These are phyloP conservation scores for Myanophis thanlyinensis DNA, from an alignment of 2,113 vertebrate genomes.

Conservation along the genomic window DNA sequence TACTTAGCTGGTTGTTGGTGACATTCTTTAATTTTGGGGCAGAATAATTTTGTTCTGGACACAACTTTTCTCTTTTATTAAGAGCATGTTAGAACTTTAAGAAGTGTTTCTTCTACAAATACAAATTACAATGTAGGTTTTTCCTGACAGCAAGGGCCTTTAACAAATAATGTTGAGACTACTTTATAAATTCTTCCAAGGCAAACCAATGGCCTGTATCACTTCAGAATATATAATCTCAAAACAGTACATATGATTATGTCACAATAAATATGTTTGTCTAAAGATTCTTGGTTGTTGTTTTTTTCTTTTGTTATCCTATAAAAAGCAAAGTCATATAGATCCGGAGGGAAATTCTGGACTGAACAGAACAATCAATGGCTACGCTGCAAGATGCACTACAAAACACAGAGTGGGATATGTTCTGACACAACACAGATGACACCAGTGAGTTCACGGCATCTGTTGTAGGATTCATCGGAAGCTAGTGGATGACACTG, in stretches of 20 bases:
- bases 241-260: neutral
- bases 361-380: no score
- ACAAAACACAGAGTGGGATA: no score
- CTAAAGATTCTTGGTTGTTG: neutral
- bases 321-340: neutral
- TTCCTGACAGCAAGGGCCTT: neutral
- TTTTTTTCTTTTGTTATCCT: neutral
- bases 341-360: no score
- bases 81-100: neutral
- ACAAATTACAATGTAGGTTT: neutral
- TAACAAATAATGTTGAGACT: neutral
- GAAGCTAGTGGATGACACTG: no score
- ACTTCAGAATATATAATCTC: neutral
- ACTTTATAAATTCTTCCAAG: neutral
- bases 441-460: no score
- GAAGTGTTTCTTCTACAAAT: constrained; percentile 1
- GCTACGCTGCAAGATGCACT: no score
- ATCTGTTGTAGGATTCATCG: no score
- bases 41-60: neutral
- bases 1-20: neutral
- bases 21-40: neutral
- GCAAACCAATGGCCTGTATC: neutral
- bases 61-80: neutral
- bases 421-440: no score
- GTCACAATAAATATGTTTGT: neutral